Conservation (phyloP, 2,797 vertebrate species). For the Balearica regulorum region DNA sequence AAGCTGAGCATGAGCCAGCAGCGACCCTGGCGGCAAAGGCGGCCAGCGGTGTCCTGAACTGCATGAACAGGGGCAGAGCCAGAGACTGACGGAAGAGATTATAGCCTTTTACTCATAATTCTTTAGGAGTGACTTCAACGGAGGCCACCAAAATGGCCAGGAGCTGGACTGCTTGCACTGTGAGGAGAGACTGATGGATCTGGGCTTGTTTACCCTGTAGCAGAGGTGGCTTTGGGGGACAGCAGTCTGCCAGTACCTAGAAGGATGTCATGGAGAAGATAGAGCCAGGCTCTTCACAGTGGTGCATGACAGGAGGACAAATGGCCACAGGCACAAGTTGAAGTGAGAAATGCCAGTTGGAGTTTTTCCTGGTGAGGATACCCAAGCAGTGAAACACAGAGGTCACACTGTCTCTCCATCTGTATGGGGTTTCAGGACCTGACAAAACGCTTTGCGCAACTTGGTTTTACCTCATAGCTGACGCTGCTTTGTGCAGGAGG, state of each 20-base stretch:
- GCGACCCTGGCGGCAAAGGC: neutral
- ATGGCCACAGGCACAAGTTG: neutral
- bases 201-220: neutral
- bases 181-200: neutral
- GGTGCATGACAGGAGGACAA: neutral
- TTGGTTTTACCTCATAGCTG: neutral
- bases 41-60: neutral
- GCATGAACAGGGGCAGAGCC: neutral
- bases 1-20: neutral
- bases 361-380: neutral
- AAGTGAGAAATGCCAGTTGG: neutral
- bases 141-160: neutral
- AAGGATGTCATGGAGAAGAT: neutral
- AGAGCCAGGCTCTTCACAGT: neutral
- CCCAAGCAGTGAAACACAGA: neutral
- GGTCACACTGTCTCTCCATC: neutral
- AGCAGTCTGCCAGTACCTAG: neutral
- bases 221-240: neutral
- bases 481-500: neutral
- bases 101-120: neutral
- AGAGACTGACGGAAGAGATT: neutral
- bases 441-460: neutral
- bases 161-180: neutral
- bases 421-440: neutral
- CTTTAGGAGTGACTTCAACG: neutral